These are phyloP conservation scores for Sebastes baramenuke DNA, from an alignment of 2,797 vertebrate genomes.

Conservation along the genomic window DNA sequence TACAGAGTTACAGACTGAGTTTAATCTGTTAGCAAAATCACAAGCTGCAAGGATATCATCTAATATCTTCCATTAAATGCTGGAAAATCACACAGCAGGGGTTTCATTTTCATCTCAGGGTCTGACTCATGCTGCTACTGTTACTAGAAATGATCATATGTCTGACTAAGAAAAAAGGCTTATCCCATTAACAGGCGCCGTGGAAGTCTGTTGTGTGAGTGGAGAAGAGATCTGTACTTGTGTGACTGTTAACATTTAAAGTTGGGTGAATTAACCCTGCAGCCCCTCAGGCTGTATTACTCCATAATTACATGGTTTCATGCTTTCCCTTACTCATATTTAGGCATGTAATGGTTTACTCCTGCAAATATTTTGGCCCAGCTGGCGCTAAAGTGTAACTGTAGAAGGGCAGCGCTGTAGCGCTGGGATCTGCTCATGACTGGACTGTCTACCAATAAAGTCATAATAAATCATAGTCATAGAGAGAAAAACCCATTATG, in stretches of 20 bases:
- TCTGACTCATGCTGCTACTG: conserved; percentile 51
- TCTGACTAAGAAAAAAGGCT: conserved; percentile 37
- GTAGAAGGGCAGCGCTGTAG: conserved; percentile 30
- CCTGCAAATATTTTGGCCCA: conserved; percentile 56
- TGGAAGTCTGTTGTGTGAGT: conserved; percentile 15
- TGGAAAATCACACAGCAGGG: conserved; percentile 39
- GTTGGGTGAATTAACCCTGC: conserved; percentile 56
- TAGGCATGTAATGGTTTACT: conserved; percentile 67
- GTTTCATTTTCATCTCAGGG: conserved; percentile 18
- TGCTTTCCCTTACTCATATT: conserved; percentile 67
- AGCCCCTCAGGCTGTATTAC: conserved; percentile 52
- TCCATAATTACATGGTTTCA: conserved; percentile 73
- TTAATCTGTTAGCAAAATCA: conserved; percentile 45
- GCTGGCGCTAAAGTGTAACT: conserved; percentile 58
- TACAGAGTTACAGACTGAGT: conserved; percentile 30
- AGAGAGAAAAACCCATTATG: conserved; percentile 13
- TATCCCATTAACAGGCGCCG: conserved; percentile 30
- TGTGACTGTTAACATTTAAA: conserved; percentile 49
- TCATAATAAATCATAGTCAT: neutral
- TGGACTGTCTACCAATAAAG: conserved; percentile 5
- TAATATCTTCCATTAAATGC: conserved; percentile 30
- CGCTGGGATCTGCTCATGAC: conserved; percentile 2
- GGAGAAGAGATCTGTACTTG: conserved; percentile 16
- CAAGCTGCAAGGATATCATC: conserved; percentile 19
- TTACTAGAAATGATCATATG: conserved; percentile 42